Conservation (phyloP, 35 echinoderm and acorn worm genomes). For the Heliocidaris tuberculata region DNA sequence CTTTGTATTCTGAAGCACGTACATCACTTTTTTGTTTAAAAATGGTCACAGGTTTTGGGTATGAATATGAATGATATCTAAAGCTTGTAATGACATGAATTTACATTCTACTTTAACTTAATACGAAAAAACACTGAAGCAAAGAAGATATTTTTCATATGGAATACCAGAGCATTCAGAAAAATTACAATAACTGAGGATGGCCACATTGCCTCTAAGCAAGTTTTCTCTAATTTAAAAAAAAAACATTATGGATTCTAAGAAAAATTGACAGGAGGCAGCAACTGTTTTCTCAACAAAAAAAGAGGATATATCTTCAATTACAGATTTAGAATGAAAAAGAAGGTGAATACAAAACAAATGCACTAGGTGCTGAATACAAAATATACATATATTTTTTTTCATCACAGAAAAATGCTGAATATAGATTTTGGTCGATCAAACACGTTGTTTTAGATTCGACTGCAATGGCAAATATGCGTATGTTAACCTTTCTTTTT, state of each 20-base stretch:
- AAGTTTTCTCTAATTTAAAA: not conserved
- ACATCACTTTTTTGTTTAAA: not conserved
- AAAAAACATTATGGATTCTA: not conserved
- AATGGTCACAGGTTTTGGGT: not conserved
- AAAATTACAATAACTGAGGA: no score
- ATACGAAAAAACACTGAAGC: no score
- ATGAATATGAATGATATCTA: no score
- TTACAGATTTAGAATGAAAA: not conserved
- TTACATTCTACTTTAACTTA: no score
- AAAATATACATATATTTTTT: conserved; percentile 37
- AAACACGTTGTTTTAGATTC: not conserved
- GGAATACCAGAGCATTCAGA: no score
- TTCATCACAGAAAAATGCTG: not conserved
- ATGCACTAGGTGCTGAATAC: conserved; percentile 43
- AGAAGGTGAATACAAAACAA: not conserved
- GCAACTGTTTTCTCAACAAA: not conserved
- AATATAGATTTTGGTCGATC: conserved; percentile 26
- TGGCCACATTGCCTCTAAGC: no score
- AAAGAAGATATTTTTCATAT: no score
- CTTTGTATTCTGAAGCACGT: not conserved
- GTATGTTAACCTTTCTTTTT: not conserved
- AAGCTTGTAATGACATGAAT: no score
- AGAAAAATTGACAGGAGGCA: not conserved
- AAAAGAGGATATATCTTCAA: not conserved
- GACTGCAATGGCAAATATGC: conserved; percentile 7